Conservation (phyloP, 2,888 invertebrate genomes). For the Mythimna impura region DNA sequence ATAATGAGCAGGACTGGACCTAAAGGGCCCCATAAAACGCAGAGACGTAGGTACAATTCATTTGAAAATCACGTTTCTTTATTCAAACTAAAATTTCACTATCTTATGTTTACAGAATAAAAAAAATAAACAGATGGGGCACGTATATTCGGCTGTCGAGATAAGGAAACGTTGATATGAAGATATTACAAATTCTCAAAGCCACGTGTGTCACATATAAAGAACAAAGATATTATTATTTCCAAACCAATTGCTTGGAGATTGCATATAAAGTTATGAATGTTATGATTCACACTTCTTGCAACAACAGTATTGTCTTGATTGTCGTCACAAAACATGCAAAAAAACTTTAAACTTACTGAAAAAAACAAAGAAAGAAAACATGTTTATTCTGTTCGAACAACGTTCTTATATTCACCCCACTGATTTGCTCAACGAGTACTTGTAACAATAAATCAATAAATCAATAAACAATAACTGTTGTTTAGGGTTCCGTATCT, state of each 20-base stretch:
- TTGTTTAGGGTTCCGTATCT: no score
- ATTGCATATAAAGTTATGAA: slow-evolving; percentile 11
- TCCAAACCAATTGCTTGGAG: slow-evolving; percentile 15
- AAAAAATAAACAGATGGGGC: slow-evolving; percentile 25
- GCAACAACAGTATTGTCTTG: slow-evolving; percentile 20
- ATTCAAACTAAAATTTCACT: neutral
- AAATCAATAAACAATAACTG: no score
- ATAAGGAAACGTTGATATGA: slow-evolving; percentile 25
- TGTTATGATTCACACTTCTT: slow-evolving; percentile 41
- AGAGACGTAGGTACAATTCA: neutral
- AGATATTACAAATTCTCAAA: slow-evolving; percentile 29
- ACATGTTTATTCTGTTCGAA: neutral
- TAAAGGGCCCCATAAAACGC: neutral
- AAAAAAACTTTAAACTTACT: slow-evolving; percentile 13
- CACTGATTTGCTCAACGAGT: slow-evolving; percentile 45
- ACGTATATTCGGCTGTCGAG: slow-evolving; percentile 9
- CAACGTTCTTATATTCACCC: slow-evolving; percentile 11
- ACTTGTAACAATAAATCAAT: slow-evolving; percentile 54
- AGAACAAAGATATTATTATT: slow-evolving; percentile 19
- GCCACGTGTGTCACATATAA: slow-evolving; percentile 40
- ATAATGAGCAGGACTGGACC: neutral
- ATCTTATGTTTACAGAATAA: slow-evolving; percentile 16
- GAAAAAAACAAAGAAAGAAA: neutral
- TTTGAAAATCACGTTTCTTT: neutral
- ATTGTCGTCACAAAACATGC: slow-evolving; percentile 16